Evolutionary conservation across 1,140 invertebrate species (phyloP).

Genomic region (Drosophila watanabei): DNA sequence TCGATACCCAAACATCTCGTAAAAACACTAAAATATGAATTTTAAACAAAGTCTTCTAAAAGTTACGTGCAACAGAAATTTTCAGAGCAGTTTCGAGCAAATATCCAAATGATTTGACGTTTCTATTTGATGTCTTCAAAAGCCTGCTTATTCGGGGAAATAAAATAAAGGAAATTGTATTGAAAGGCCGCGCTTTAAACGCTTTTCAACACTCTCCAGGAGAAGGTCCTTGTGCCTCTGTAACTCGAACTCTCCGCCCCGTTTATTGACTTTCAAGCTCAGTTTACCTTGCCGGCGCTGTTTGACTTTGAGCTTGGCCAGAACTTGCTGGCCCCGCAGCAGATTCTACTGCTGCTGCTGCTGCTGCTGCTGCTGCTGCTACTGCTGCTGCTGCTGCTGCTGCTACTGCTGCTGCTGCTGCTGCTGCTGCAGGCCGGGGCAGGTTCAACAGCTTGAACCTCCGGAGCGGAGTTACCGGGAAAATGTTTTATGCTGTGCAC

Average conservation of each 20-base stretch:
- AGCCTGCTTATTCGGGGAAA: background rate
- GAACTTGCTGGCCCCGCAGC: conserved; percentile 30
- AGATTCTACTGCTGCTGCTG: background rate
- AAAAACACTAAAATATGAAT: background rate
- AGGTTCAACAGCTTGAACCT: conserved; percentile 24
- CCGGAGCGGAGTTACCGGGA: conserved; percentile 4
- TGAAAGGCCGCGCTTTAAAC: conserved; percentile 6
- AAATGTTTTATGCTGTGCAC: conserved; percentile 79
- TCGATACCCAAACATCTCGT: background rate
- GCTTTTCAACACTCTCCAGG: conserved; percentile 9
- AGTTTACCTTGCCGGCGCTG: conserved; percentile 56
- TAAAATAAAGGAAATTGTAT: background rate
- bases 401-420: background rate
- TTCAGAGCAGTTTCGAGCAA: background rate
- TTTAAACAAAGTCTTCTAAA: background rate
- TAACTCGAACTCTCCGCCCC: background rate
- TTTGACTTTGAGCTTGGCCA: conserved; percentile 72
- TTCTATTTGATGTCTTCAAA: background rate
- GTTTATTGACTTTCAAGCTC: conserved; percentile 54
- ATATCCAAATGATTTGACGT: no score
- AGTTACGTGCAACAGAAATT: background rate
- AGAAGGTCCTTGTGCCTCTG: conserved; percentile 7
- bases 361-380: conserved; percentile 22
- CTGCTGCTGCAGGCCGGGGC: conserved; percentile 32
- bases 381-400: background rate